Base-by-base conservation (phyloP, 2,888 invertebrate species). In the Cancer borealis region DNA sequence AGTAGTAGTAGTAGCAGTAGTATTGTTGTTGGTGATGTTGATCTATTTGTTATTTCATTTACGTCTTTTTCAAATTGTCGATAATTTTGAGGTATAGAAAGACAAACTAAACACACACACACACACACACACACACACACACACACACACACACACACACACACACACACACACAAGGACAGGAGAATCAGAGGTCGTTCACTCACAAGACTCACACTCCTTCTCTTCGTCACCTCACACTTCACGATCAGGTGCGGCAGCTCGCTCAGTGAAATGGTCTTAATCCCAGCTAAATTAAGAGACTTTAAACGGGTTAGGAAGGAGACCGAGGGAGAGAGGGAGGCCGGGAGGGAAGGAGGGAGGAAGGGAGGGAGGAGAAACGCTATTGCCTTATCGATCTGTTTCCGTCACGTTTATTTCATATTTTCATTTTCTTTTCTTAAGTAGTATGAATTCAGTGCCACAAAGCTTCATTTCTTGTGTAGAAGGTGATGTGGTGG, bases 331-430 rank as follows among this genome's bases (percentile, higher is more conserved):
- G 30, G 26, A 79, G 79, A 26, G 79, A 30, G 79, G 21, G 17
- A 21, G 6, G n/a, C 21, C 21, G 73, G 26, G 54, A 54, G 10
- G n/a, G 26, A 26, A 26, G 10, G 30, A 30, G 30, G 30, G 30
- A 30, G 21, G 79, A 30, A 30, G 10, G 14, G 30, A 30, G 30
- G 79, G 30, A 30, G 30, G 79, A 79, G 30, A 30, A 30, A 79
- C 79, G 79, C 79, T 79, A 79, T 79, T 66, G 66, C 66, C n/a
- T 79, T 79, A 79, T 79, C 79, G 79, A 79, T 79, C 79, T 26
- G 30, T 79, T 10, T 79, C 30, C 30, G 8, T 79, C 79, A 30
- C 79, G 79, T 79, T 79, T 79, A 79, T 79, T 79, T 79, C 30
- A 30, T 21, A 30, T 79, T 79, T 79, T 79, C 79, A 79, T 30